Conservation (phyloP, 2,113 vertebrate species). For the Cynopterus brachyotis region DNA sequence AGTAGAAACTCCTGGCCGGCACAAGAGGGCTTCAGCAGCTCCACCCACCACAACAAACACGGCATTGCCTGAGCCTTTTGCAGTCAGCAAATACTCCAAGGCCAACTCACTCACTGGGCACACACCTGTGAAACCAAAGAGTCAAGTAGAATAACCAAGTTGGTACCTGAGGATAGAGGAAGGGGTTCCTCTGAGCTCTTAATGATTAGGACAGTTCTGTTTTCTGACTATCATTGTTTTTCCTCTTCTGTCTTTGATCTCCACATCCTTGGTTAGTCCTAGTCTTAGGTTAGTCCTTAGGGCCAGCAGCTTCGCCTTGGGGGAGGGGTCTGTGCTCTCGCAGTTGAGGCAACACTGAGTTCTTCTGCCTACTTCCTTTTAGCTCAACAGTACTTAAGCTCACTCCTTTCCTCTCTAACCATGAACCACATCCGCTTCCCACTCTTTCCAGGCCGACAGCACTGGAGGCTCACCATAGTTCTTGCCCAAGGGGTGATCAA, state of each 20-base stretch:
- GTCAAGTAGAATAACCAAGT: not conserved
- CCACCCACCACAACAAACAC: conserved; percentile 77
- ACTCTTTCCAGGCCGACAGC: not conserved
- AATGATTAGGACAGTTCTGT: not conserved
- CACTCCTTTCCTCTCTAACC: not conserved
- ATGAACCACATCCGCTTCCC: not conserved
- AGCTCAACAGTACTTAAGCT: not conserved
- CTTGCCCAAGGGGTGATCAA: not conserved
- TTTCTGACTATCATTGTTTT: not conserved
- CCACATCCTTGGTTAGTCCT: not conserved
- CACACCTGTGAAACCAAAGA: conserved; percentile 73
- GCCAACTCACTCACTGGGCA: conserved; percentile 74
- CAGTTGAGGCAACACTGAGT: not conserved
- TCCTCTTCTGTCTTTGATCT: not conserved
- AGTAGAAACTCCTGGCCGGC: conserved; percentile 38
- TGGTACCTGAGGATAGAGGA: not conserved
- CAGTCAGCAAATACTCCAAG: conserved; percentile 73
- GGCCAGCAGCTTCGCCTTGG: conserved; percentile 12
- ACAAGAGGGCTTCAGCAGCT: conserved; percentile 75
- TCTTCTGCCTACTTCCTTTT: not conserved
- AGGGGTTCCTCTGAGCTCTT: not conserved
- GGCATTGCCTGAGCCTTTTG: conserved; percentile 71
- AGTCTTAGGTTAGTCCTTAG: not conserved
- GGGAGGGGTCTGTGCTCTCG: not conserved
- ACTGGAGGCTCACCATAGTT: not conserved